Base-by-base conservation (phyloP, 2,797 vertebrate genomes). In the Macrochelys suwanniensis region DNA sequence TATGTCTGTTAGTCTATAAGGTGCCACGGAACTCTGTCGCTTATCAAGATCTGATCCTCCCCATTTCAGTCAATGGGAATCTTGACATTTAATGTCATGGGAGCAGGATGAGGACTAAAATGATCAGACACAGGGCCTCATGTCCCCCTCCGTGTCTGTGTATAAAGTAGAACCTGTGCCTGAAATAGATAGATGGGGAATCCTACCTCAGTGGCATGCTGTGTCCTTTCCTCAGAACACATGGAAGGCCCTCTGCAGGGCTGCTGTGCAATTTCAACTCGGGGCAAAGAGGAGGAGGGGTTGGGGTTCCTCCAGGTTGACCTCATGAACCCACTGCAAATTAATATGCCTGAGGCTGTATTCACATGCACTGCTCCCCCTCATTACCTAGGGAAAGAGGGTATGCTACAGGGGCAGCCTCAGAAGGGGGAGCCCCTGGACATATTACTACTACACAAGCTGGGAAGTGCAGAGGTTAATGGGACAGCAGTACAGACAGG, bases 21-120 rank as follows among this genome's bases (percentile, higher is more conserved):
- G 37, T 42, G 4, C 37, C 37, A 42, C 37, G 37, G 37, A 42
- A 42, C 37, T 42, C 37, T 42, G 37, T 42, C 37, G 37, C 37
- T 42, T 42, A 81, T 8, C 4, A 33, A 17, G 28, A 54, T 28
- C 16, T 49, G 33, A 1, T 45, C 31, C 49, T 15, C 2, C 0
- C 57, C 59, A 71, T 5, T 1, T 1, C 50, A 80, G 37, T 37
- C 59, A 79, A 50, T 15, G 50, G 33, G 37, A 10, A 7, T 7
- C 0, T n/a, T 26, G 57, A 37, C 79, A 76, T 31, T 37, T 12
- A 53, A 54, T 19, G 11, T n/a, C 3, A 65, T 19, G 23, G 12
- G 45, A 50, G 37, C 85, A 45, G 53, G 5, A 82, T 26, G 11
- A 10, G 31, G 26, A 80, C 77, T 3, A 31, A 42, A 77, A 90